These are phyloP conservation scores for Notarius quadriscutis DNA, from an alignment of 2,113 vertebrate species.

Conservation along the genomic window DNA sequence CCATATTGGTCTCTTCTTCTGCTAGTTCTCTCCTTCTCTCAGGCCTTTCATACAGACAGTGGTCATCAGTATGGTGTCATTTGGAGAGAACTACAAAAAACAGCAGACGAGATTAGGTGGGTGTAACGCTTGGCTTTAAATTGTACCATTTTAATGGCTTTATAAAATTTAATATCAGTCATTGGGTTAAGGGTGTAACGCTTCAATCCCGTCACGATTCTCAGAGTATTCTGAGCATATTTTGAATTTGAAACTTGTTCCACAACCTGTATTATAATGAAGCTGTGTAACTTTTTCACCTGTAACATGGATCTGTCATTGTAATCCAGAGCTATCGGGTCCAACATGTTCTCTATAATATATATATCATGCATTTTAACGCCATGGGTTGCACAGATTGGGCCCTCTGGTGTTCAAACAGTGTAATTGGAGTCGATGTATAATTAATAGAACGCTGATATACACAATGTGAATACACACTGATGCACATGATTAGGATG, in stretches of 20 bases:
- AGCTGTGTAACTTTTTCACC: background rate
- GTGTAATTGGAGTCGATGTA: background rate
- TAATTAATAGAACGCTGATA: background rate
- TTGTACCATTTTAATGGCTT: background rate
- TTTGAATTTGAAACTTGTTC: background rate
- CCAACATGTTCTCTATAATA: background rate
- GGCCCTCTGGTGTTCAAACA: background rate
- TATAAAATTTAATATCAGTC: background rate
- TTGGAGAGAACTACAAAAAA: slow-evolving; percentile 84
- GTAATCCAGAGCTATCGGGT: background rate
- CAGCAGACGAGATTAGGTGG: slow-evolving; percentile 81
- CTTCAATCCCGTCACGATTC: background rate
- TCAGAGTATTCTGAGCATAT: background rate
- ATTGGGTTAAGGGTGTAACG: background rate
- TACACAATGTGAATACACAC: background rate
- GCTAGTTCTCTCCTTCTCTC: slow-evolving; percentile 82
- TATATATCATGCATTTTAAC: too few relatives aligned
- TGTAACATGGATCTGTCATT: background rate
- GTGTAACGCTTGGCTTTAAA: slow-evolving; percentile 31
- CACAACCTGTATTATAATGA: background rate
- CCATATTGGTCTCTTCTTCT: slow-evolving; percentile 2
- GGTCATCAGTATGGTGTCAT: slow-evolving; percentile 86
- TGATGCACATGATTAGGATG: background rate
- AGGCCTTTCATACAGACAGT: slow-evolving; percentile 87
- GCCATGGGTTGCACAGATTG: background rate